These are phyloP conservation scores for Podarcis siculus DNA, from an alignment of 2,797 vertebrate genomes.

Conservation along the genomic window DNA sequence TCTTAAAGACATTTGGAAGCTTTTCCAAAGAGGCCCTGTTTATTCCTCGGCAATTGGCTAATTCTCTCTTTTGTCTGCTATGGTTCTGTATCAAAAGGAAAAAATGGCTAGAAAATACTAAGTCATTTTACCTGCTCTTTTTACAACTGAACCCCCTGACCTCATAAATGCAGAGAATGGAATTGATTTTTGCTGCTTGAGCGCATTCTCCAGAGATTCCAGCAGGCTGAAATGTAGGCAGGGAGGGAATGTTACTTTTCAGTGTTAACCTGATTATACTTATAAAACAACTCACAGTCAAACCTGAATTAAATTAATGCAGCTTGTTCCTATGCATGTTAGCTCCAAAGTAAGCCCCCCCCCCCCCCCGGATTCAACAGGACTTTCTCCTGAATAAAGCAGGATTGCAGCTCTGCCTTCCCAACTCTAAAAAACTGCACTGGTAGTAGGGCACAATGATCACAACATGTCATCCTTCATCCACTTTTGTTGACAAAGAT, in stretches of 20 bases:
- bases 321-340: not conserved
- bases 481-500: not conserved
- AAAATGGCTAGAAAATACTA: conserved; percentile 54
- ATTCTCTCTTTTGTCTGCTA: conserved; percentile 27
- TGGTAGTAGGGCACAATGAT: not conserved
- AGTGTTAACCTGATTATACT: conserved; percentile 43
- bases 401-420: not conserved
- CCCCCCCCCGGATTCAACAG: not conserved
- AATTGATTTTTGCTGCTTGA: conserved; percentile 66
- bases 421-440: not conserved
- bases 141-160: conserved; percentile 36
- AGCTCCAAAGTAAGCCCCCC: not conserved
- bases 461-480: not conserved
- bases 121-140: conserved; percentile 65
- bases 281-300: conserved; percentile 62
- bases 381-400: not conserved
- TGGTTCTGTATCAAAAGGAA: conserved; percentile 18
- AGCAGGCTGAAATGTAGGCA: conserved; percentile 50
- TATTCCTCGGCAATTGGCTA: not conserved
- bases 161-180: conserved; percentile 68
- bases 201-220: conserved; percentile 44
- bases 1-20: not conserved
- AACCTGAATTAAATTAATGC: conserved; percentile 41
- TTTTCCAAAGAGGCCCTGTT: not conserved
- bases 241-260: conserved; percentile 68